A percentile compares a stretch with the other conserved stretches of the same genome.
These are phyloP conservation scores for Aythya baeri DNA, from an alignment of 2,113 vertebrate species.

Conservation along the genomic window DNA sequence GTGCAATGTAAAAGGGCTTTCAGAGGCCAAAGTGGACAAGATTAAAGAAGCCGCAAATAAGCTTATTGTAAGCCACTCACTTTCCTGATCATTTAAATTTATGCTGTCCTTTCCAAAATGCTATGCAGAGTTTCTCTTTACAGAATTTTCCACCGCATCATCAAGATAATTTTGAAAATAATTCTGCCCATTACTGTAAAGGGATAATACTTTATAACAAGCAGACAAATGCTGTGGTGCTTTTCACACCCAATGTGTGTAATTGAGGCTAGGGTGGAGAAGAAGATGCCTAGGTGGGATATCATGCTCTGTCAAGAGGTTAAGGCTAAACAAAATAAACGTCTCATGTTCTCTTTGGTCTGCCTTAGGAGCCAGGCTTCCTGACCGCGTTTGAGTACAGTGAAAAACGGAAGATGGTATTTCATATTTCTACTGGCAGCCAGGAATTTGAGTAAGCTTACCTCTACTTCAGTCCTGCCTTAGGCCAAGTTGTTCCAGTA, in stretches of 20 bases:
- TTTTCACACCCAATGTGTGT: background rate
- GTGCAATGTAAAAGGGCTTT: constrained; percentile 95
- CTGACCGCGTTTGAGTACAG: constrained; percentile 95
- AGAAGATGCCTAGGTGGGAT: background rate
- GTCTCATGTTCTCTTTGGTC: background rate
- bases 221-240: background rate
- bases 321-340: background rate
- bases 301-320: background rate
- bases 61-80: constrained; percentile 84
- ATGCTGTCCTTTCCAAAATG: background rate
- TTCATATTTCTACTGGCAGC: constrained; percentile 94
- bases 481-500: background rate
- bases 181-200: background rate
- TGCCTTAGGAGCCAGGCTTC: constrained; percentile 89
- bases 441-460: constrained; percentile 94
- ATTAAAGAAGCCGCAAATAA: constrained; percentile 99
- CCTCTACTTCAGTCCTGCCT: constrained; percentile 6
- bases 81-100: background rate
- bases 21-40: constrained; percentile 98
- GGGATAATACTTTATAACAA: background rate
- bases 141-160: background rate
- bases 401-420: constrained; percentile 92
- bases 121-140: background rate
- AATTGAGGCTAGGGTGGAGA: background rate
- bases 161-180: constrained; percentile 4